Evolutionary conservation across 1,140 invertebrate species (phyloP).

Genomic region (Drosophila melanica): DNA sequence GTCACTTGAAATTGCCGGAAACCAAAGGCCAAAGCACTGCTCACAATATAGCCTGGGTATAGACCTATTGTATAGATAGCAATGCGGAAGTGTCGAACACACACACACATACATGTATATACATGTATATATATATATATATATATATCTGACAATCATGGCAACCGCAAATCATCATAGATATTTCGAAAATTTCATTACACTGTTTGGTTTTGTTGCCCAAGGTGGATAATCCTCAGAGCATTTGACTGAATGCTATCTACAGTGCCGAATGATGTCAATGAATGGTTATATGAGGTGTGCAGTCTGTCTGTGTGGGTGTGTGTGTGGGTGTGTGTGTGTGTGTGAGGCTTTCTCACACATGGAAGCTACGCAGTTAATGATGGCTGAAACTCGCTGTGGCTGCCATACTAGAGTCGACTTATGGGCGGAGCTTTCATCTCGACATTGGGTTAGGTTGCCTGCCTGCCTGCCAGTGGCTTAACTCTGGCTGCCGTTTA

Average conservation of each 20-base stretch:
- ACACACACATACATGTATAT: conserved; percentile 2
- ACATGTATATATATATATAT: neutral
- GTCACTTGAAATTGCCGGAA: conserved; percentile 63
- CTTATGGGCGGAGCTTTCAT: conserved; percentile 45
- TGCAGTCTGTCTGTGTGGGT: conserved; percentile 17
- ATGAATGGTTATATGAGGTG: conserved; percentile 79
- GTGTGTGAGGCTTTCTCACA: conserved; percentile 26
- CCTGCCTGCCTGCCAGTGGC: conserved; percentile 1
- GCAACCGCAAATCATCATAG: conserved; percentile 79
- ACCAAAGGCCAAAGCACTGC: conserved; percentile 56
- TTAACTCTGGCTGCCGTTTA: conserved; percentile 26
- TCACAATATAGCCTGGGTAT: conserved; percentile 19
- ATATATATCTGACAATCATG: conserved; percentile 56
- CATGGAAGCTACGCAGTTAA: conserved; percentile 56
- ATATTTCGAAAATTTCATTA: conserved; percentile 82
- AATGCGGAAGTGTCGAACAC: conserved; percentile 56
- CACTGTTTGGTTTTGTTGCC: conserved; percentile 42
- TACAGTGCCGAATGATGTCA: conserved; percentile 76
- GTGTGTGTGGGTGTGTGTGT: conserved; percentile 37
- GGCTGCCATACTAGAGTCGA: conserved; percentile 40
- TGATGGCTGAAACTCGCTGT: conserved; percentile 48
- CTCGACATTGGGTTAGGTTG: conserved; percentile 33
- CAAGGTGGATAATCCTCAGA: conserved; percentile 59
- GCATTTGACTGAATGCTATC: conserved; percentile 79
- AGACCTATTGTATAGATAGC: conserved; percentile 29